Evolutionary conservation across 2,888 invertebrate species (phyloP), one percentile per base, ranked within the genome.

Genomic region (Priocnemis perturbator): DNA sequence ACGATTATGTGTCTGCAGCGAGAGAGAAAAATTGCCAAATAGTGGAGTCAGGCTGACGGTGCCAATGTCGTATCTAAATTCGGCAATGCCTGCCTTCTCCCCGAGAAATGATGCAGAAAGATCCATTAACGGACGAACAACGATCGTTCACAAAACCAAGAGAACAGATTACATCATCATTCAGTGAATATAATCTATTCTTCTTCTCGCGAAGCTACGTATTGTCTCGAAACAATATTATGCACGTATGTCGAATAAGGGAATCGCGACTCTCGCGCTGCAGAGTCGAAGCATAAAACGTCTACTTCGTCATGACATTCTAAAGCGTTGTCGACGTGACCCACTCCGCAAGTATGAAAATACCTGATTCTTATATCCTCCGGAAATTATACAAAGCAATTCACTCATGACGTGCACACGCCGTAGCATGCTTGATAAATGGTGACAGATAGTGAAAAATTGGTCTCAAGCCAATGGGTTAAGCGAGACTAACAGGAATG

Each of bases 261-360:
- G 50, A 52, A 44, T 59, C 20, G 74, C 72, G 64, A 55, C 82
- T 83, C 81, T 79, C 82, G 82, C 81, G 83, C 85, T 86, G 81
- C 82, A 82, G 63, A 67, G 65, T 23, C 19, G 26, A 48, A 14
- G 20, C 60, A 65, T 20, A 48, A 71, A 48, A 60, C 64, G 59
- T 64, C 69, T 74, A 69, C 64, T 57, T 23, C 45, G 64, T 65
- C 30, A 68, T 66, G 52, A 61, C 65, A 62, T 81, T 78, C 75
- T 73, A 81, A 64, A 69, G 79, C 76, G 77, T 81, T 71, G 23
- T 78, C 78, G 78, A 74, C 69, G 73, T 59, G 44, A 60, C 60
- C 47, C 53, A 60, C 11, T 30, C 45, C 61, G 55, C 44, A 65
- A 26, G 3, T 26, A 26, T 26, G 26, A 26, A 26, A 26, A 26